Conservation (phyloP, 2,113 vertebrate genomes). For the Ammodramus savannarum region DNA sequence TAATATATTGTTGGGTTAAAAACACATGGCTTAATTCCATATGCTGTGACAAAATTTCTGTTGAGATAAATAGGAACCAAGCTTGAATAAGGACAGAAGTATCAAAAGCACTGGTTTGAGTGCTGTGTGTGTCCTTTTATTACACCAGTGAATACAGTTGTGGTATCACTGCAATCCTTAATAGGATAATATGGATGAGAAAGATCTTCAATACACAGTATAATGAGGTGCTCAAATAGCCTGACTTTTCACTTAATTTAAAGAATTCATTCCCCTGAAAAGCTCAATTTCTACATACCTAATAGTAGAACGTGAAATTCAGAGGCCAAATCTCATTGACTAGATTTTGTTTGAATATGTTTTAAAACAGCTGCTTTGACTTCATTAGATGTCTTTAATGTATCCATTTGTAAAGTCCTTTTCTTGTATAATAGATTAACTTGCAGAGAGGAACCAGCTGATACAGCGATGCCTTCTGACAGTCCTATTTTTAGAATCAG, state of each 20-base stretch:
- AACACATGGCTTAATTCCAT: constrained; percentile 17
- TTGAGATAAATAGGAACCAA: constrained; percentile 35
- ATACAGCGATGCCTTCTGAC: constrained; percentile 15
- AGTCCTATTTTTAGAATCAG: constrained; percentile 55
- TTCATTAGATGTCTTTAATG: constrained; percentile 60
- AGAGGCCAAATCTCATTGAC: constrained; percentile 35
- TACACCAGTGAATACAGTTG: constrained; percentile 46
- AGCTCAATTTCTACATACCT: constrained; percentile 54
- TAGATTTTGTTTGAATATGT: constrained; percentile 56
- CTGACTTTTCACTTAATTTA: constrained; percentile 63
- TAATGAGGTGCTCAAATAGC: constrained; percentile 64
- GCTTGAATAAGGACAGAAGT: constrained; percentile 25
- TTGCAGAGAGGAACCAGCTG: neutral
- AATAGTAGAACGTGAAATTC: constrained; percentile 55
- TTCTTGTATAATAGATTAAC: constrained; percentile 51
- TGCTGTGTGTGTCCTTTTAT: constrained; percentile 46
- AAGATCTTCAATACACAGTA: constrained; percentile 50
- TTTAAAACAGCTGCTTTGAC: constrained; percentile 56
- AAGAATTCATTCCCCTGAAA: constrained; percentile 61
- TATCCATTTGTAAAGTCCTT: constrained; percentile 49
- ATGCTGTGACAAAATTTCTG: constrained; percentile 29
- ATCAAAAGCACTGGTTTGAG: constrained; percentile 31
- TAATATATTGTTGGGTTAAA: constrained; percentile 45
- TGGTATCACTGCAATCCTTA: constrained; percentile 49
- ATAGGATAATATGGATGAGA: constrained; percentile 66